Conservation (phyloP, 1,140 invertebrate genomes). For the Drosophila tristis region DNA sequence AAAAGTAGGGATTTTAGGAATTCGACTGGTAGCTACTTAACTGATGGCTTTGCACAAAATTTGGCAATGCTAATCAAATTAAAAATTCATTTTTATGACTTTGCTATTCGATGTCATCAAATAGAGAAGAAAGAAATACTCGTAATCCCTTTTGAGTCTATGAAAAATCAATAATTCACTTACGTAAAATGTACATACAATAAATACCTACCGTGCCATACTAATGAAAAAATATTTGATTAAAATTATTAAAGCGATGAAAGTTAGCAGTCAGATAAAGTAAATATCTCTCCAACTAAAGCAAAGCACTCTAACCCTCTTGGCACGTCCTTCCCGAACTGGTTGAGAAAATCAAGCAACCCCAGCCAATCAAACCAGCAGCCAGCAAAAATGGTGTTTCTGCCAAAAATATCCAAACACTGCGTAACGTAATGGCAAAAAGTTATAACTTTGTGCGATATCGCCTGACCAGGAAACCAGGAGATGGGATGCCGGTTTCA, state of each 20-base stretch:
- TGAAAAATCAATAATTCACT: not conserved
- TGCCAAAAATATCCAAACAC: slow-evolving; percentile 51
- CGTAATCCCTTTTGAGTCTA: not conserved
- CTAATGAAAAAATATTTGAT: no score
- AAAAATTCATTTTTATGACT: no score
- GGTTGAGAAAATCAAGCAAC: not conserved
- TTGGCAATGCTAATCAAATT: no score
- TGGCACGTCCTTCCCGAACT: no score
- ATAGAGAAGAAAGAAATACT: no score
- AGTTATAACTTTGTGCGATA: slow-evolving; percentile 74
- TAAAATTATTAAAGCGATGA: no score
- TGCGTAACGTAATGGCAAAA: slow-evolving; percentile 57
- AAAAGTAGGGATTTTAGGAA: slow-evolving; percentile 37
- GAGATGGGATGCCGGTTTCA: slow-evolving; percentile 6
- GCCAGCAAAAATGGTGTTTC: slow-evolving; percentile 1
- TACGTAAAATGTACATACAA: no score
- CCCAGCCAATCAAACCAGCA: not conserved
- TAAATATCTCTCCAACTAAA: not conserved
- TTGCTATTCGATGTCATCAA: no score
- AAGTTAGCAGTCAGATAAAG: not conserved
- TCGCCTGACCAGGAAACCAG: slow-evolving; percentile 34
- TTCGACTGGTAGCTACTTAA: slow-evolving; percentile 2
- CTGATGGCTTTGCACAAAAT: not conserved
- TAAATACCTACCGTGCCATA: no score
- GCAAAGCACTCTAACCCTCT: no score